These are phyloP conservation scores for Synaphobranchus kaupii DNA, from an alignment of 2,797 vertebrate species.

Conservation along the genomic window DNA sequence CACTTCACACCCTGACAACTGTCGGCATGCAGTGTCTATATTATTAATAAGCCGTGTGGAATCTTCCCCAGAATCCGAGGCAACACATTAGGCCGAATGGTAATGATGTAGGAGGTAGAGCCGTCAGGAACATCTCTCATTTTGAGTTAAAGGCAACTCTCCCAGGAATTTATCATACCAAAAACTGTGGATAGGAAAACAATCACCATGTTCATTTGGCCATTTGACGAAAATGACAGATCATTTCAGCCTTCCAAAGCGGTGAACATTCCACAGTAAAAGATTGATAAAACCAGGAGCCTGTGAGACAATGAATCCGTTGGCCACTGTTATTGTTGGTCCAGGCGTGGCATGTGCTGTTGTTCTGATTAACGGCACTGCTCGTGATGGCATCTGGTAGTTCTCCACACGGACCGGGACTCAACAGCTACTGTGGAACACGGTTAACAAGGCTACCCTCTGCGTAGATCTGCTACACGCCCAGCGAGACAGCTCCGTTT, in stretches of 20 bases:
- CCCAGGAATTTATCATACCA: neutral
- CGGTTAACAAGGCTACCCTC: neutral
- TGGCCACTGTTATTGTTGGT: neutral
- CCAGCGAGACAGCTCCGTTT: neutral
- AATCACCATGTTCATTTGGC: neutral
- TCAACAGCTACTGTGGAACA: neutral
- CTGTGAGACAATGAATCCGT: neutral
- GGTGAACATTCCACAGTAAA: neutral
- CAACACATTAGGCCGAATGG: neutral
- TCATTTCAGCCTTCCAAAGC: neutral
- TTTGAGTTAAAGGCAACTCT: neutral
- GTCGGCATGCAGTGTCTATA: neutral
- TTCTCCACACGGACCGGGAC: neutral
- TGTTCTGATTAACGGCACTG: neutral
- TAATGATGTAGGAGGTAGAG: neutral
- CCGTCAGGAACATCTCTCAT: neutral
- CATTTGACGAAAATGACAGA: neutral
- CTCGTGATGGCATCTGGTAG: neutral
- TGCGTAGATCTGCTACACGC: neutral
- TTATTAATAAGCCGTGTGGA: neutral
- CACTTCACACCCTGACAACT: neutral
- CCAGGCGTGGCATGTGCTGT: neutral
- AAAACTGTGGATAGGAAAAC: neutral
- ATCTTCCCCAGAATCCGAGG: neutral
- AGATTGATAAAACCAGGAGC: neutral